Percentiles rank a stretch among this genome's conserved stretches.
These are phyloP conservation scores for Homarus americanus DNA, from an alignment of 1,140 invertebrate species.

Conservation along the genomic window DNA sequence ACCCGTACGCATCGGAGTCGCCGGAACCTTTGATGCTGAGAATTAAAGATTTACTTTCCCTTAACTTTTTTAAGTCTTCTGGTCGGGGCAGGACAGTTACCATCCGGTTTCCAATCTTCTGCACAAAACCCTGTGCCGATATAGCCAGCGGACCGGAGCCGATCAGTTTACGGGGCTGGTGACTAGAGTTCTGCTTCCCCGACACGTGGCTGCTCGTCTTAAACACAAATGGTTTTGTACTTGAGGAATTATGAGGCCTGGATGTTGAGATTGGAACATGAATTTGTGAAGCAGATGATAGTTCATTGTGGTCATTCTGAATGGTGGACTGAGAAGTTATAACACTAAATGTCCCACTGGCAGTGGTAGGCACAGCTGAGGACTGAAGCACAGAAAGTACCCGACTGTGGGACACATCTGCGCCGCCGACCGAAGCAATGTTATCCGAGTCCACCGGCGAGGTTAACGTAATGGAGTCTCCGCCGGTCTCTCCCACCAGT, in stretches of 20 bases:
- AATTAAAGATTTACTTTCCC: conserved; percentile 70
- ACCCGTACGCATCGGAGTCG: conserved; percentile 27
- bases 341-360: conserved; percentile 3
- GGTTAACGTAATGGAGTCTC: conserved; percentile 50
- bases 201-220: conserved; percentile 19
- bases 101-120: conserved; percentile 71
- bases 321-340: conserved; percentile 2
- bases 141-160: conserved; percentile 72
- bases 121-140: conserved; percentile 72
- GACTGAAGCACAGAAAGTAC: conserved; percentile 56
- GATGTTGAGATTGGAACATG: conserved; percentile 10
- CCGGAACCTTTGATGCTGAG: conserved; percentile 64
- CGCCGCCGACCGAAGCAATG: conserved; percentile 16
- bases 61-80: conserved; percentile 71
- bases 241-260: background rate
- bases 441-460: conserved; percentile 39
- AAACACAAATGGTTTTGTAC: conserved; percentile 34
- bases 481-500: conserved; percentile 38
- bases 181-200: conserved; percentile 19
- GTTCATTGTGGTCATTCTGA: background rate
- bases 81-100: conserved; percentile 73
- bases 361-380: conserved; percentile 11
- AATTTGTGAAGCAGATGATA: background rate
- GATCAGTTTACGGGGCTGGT: conserved; percentile 57
- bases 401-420: conserved; percentile 39